These are phyloP conservation scores for Holotrichia oblita DNA, from an alignment of 1,140 invertebrate species.

Conservation along the genomic window DNA sequence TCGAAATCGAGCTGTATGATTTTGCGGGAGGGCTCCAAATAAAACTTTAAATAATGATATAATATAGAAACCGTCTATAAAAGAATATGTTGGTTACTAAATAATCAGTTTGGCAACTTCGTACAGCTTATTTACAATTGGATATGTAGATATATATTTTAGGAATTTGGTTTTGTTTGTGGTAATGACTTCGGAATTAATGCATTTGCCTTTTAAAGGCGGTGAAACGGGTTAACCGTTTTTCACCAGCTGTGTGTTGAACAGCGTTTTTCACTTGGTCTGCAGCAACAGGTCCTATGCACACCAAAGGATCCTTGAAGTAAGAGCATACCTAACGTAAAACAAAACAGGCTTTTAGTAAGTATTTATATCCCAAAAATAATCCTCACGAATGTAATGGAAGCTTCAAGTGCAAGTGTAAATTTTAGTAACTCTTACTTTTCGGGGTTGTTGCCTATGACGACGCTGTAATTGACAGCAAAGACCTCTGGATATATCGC, in stretches of 20 bases:
- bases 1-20: conserved; percentile 35
- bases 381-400: too few species aligned
- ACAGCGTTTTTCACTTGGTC: conserved; percentile 73
- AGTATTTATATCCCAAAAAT: too few species aligned
- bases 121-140: conserved; percentile 34
- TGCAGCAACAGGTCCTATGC: conserved; percentile 84
- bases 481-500: conserved; percentile 83
- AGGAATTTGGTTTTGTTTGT: not conserved
- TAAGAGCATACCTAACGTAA: conserved; percentile 81
- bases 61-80: not conserved
- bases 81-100: conserved; percentile 18
- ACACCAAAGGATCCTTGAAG: conserved; percentile 89
- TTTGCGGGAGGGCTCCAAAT: conserved; percentile 33
- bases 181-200: conserved; percentile 54
- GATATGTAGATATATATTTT: conserved; percentile 1
- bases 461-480: conserved; percentile 89
- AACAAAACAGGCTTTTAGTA: not conserved
- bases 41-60: conserved; percentile 31
- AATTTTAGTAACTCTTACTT: conserved; percentile 65
- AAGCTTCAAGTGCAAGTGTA: too few species aligned
- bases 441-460: conserved; percentile 83
- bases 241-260: conserved; percentile 82
- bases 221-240: conserved; percentile 71
- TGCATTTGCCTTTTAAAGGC: conserved; percentile 65
- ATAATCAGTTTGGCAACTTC: conserved; percentile 23